Conservation (phyloP, 2,797 vertebrate species). For the Chaetodon trifasciatus region DNA sequence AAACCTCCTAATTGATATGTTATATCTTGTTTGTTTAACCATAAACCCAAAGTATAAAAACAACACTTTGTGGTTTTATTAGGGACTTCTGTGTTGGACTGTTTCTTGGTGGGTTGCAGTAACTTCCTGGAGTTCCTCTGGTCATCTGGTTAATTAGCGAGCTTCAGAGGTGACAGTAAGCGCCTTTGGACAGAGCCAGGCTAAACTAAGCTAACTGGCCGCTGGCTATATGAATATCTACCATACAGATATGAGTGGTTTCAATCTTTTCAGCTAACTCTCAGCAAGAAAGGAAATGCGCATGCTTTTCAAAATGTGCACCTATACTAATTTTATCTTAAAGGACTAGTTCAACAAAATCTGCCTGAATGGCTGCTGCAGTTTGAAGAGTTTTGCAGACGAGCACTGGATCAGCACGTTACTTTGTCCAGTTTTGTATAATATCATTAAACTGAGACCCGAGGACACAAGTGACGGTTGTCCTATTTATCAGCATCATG, state of each 20-base stretch:
- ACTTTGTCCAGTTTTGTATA: constrained; percentile 21
- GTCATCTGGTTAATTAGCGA: constrained; percentile 6
- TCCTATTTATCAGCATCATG: constrained; percentile 64
- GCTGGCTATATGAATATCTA: background rate
- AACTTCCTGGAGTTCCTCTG: background rate
- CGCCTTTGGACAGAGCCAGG: background rate
- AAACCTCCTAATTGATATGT: background rate
- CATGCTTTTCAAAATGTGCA: too few species aligned
- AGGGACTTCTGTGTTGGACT: background rate
- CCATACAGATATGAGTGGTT: background rate
- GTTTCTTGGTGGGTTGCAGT: background rate
- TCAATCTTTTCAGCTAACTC: background rate
- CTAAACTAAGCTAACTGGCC: constrained; percentile 5
- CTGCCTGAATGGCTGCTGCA: background rate
- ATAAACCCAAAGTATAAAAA: background rate
- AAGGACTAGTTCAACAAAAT: constrained; percentile 6
- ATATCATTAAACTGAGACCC: constrained; percentile 23
- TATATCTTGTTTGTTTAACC: background rate
- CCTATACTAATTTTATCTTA: background rate
- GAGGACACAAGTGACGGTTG: constrained; percentile 26
- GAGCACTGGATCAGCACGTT: constrained; percentile 24
- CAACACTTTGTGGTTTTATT: background rate
- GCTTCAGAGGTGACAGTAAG: background rate
- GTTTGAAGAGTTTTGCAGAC: constrained; percentile 4
- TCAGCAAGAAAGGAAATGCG: too few species aligned